Evolutionary conservation across 2,888 invertebrate genomes (phyloP), one percentile per base, ranked within the genome.

Genomic region (Andrena bucephala): DNA sequence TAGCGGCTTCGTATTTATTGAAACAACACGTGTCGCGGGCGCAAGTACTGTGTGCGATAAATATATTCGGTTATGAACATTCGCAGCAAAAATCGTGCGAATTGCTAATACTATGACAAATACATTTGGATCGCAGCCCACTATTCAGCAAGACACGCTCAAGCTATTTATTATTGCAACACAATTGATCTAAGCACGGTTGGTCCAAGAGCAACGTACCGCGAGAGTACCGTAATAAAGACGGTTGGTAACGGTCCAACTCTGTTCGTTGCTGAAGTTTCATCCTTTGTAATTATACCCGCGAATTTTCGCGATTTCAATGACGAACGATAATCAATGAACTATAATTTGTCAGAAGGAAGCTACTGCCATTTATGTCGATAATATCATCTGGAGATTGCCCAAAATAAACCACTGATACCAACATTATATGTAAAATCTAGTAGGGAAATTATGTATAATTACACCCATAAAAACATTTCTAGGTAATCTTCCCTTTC

Each of bases 201-300:
- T 63, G 69, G 77, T 73, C 76, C 80, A 81, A 83, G 81, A 83
- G 86, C 81, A 81, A 85, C 85, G 77, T 75, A 77, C 72, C 73
- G 50, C 79, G 66, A 77, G 83, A 88, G 86, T 86, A 88, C 82
- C 72, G 85, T 85, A 88, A 88, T 88, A 88, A 87, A 88, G 84
- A 88, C 88, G 85, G 81, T 88, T 88, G 88, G 85, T 84, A 75
- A 68, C 68, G 50, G 67, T 87, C 88, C 88, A 88, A 88, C 62
- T 68, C 75, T 77, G 76, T 77, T 87, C 84, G 87, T 85, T 85
- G 73, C 63, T 16, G 63, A 65, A 81, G 81, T 86, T 85, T 82
- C 77, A 78, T 87, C 85, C 83, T 68, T 59, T 54, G 54, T 54
- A 54, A 54, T 20, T 54, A 20, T 24, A 10, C 1, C 24, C 20